Conservation (phyloP, 2,113 vertebrate genomes). For the Oncorhynchus clarkii region DNA sequence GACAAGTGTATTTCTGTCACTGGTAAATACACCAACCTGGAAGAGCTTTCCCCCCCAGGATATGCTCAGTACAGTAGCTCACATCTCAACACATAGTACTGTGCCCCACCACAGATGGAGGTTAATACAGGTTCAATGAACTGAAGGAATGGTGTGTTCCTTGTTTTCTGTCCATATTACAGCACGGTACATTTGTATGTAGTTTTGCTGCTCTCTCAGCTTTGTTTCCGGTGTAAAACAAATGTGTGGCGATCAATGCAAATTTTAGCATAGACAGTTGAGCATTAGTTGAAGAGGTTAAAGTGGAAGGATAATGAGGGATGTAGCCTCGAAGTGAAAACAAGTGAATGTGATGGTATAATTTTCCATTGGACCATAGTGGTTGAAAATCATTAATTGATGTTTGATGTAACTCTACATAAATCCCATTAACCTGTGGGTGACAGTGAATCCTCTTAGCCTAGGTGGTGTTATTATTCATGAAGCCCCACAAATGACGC, state of each 20-base stretch:
- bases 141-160: conserved; percentile 57
- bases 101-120: conserved; percentile 64
- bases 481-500: conserved; percentile 8
- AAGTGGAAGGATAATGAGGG: conserved; percentile 13
- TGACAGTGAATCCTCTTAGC: conserved; percentile 2
- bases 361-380: conserved; percentile 23
- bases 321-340: background rate
- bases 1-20: conserved; percentile 49
- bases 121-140: conserved; percentile 55
- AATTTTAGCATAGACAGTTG: conserved; percentile 19
- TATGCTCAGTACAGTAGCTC: conserved; percentile 54
- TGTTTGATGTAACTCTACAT: conserved; percentile 31
- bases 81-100: conserved; percentile 65
- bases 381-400: conserved; percentile 28
- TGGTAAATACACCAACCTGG: conserved; percentile 49
- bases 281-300: conserved; percentile 31
- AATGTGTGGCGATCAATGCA: conserved; percentile 43
- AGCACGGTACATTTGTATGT: conserved; percentile 35
- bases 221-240: conserved; percentile 51
- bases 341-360: conserved; percentile 25
- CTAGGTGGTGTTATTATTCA: conserved; percentile 13
- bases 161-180: conserved; percentile 60
- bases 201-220: conserved; percentile 54
- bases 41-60: conserved; percentile 38
- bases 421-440: background rate